Conservation (phyloP, 2,797 vertebrate species). For the Erethizon dorsatum region DNA sequence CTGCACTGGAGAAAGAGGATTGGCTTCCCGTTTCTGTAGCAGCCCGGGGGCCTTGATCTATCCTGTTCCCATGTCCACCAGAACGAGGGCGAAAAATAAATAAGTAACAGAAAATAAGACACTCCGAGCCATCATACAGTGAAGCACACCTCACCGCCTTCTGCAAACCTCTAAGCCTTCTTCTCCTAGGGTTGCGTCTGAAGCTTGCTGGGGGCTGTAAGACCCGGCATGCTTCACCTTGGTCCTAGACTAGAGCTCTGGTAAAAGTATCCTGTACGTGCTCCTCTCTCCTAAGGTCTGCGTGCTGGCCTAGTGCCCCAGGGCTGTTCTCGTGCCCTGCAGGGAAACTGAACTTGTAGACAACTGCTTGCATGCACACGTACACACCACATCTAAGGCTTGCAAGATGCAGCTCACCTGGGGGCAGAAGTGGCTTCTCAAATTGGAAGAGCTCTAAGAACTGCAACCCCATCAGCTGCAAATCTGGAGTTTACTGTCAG, state of each 20-base stretch:
- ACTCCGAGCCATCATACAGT: not conserved
- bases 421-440: not conserved
- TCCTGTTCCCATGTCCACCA: not conserved
- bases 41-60: not conserved
- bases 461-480: not conserved
- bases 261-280: no score
- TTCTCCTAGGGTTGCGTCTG: not conserved
- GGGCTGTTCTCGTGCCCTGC: not conserved
- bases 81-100: not conserved
- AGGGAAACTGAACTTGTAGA: not conserved
- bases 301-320: not conserved
- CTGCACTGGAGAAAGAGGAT: not conserved
- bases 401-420: no score
- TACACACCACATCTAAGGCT: not conserved
- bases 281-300: not conserved
- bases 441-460: not conserved
- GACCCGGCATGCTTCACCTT: not conserved
- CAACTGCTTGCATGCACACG: accelerated
- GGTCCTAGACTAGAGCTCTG: not conserved
- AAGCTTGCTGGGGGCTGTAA: not conserved
- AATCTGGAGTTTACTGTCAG: not conserved
- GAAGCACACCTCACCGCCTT: not conserved
- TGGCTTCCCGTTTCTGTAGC: not conserved
- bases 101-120: not conserved
- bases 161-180: not conserved